Base-by-base conservation (phyloP, 2,113 vertebrate species). In the Buteo buteo region DNA sequence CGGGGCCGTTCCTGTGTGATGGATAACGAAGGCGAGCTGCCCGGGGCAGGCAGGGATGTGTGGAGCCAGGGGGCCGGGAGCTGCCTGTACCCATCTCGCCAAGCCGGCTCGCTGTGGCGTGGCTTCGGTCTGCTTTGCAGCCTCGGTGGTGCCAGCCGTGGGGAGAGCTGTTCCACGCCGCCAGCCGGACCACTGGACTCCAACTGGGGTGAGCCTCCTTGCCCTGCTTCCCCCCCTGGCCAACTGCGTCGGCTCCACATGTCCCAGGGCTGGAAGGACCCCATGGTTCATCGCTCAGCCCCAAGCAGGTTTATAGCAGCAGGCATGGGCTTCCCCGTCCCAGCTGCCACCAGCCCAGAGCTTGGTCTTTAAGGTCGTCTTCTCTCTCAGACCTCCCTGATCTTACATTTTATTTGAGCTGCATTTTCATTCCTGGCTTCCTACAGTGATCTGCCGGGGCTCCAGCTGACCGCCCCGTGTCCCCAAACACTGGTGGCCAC, bases 61-160 rank as follows among this genome's bases (percentile, higher is more conserved):
- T 4, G 4, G 42, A 57, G 40, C 9, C 0, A 2, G 1, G 24
- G 5, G 32, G 15, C 29, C 0, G 6, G 58, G 59, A n/a, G 55
- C 44, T 73, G 54, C 70, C 34, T 9, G 34, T 34, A 19, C 32
- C 25, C 3, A 3, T 11, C 45, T 65, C 4, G 2, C 70, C 40
- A 38, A 17, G 22, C 40, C 3, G 2, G 71, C 45, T 93, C 8
- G 0, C 28, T 26, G 24, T 1, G 8, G 20, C 1, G 0, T 9
- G 32, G 18, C 22, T 65, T 12, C 18, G 18, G 22, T 20, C 36
- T 45, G 44, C 34, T 58, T 19, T 49, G 69, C 50, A 79, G 54
- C 47, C 8, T 0, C 1, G 11, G 24, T 1, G 3, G 59, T 74
- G 59, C n/a, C 76, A 49, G 31, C 32, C 3, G 1, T 34, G 55